Base-by-base conservation (phyloP, 2,113 vertebrate species). In the Aptenodytes patagonicus region DNA sequence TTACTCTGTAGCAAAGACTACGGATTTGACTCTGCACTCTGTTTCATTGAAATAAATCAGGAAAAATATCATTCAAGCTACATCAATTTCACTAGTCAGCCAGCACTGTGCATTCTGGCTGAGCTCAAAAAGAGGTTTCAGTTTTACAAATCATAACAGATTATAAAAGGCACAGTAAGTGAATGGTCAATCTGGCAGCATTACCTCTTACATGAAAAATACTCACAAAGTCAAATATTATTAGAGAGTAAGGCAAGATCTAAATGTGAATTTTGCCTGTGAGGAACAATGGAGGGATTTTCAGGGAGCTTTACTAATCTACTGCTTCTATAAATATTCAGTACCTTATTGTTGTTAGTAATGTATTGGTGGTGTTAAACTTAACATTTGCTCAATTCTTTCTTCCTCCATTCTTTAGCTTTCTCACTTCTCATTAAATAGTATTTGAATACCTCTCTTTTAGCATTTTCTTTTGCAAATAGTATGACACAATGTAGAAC, bases 401-500 rank as follows among this genome's bases (percentile, higher is more conserved):
- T 88, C 46, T 57, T 86, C 38, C 46, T 87, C 42, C 29, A 57
- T 60, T 89, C 44, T 93, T 95, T 75, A 82, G 34, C 31, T 95
- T 91, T 91, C 72, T 75, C 54, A 29, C 28, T 69, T 92, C 55
- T 95, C 60, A 97, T 97, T 96, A 92, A 86, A 78, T 62, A 51
- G n/a, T 11, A 49, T 88, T 95, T 87, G 60, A 90, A 93, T 75
- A 40, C 8, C 7, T 75, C 36, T 89, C n/a, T 91, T 89, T 88
- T 81, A 90, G 54, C 58, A 71, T 62, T 96, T 92, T 94, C 72
- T 94, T 95, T 93, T 90, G 42, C 80, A 95, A 92, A 82, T 57
- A 83, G 31, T 55, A 73, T 71, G 92, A 61, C 52, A 95, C 24
- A 85, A 40, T 24, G 28, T n/a, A 73, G 64, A 49, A 81, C 32